These are phyloP conservation scores for Protobothrops flavoviridis DNA, from an alignment of 2,113 vertebrate genomes.

Conservation along the genomic window DNA sequence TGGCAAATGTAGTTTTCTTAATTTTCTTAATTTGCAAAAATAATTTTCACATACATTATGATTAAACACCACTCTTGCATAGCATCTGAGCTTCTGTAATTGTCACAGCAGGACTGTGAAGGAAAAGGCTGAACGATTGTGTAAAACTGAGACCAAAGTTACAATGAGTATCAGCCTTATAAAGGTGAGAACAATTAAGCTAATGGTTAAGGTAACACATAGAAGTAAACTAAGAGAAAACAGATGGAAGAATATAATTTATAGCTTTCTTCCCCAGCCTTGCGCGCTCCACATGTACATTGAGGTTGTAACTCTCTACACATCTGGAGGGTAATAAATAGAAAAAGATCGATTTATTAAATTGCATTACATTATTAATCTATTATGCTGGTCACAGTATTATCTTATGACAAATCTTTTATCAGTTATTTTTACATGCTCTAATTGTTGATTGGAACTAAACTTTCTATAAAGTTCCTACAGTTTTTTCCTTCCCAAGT, in stretches of 20 bases:
- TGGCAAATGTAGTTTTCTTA: neutral
- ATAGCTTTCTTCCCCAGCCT: neutral
- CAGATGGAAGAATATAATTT: neutral
- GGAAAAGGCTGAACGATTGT: neutral
- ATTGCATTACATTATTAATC: neutral
- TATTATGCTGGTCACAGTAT: neutral
- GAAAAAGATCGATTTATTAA: neutral
- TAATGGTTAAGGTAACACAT: neutral
- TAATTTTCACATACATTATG: neutral
- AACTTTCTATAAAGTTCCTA: neutral
- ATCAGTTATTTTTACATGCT: neutral
- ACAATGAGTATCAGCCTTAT: neutral
- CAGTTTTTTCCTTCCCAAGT: neutral
- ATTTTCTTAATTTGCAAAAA: neutral
- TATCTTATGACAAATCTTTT: neutral
- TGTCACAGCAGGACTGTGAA: neutral
- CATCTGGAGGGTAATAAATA: neutral
- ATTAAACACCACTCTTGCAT: neutral
- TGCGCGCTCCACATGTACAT: neutral
- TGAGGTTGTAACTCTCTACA: neutral
- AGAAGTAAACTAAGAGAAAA: neutral
- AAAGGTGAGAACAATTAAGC: neutral
- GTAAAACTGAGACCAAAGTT: neutral
- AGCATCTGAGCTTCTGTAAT: neutral
- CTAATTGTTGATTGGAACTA: neutral